Evolutionary conservation across 2,888 invertebrate genomes (phyloP).

Genomic region (Drosophila paramelanica): DNA sequence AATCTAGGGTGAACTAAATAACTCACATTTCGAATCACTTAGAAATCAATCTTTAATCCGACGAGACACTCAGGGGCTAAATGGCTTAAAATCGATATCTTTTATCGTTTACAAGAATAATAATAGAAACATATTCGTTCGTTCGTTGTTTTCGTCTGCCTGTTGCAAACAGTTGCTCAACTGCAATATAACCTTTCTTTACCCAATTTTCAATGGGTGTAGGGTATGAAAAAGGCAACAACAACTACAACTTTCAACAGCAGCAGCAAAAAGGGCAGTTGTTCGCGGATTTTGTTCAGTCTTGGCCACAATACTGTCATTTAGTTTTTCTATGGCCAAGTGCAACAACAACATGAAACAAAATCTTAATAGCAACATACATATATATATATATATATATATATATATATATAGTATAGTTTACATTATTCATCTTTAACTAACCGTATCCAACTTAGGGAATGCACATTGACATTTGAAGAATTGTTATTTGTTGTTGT

Average conservation of each 20-base stretch:
- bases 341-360: conserved; percentile 24
- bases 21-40: no score
- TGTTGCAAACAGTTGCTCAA: background rate
- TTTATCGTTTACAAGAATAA: background rate
- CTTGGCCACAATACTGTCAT: conserved; percentile 40
- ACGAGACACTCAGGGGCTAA: no score
- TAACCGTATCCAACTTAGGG: conserved; percentile 33
- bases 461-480: conserved; percentile 70
- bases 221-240: conserved; percentile 2
- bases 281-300: conserved; percentile 31
- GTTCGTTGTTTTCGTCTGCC: background rate
- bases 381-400: background rate
- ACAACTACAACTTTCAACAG: conserved; percentile 11
- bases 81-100: background rate
- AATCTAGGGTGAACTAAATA: no score
- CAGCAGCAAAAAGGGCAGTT: conserved; percentile 59
- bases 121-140: no score
- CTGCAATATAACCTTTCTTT: background rate
- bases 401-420: background rate
- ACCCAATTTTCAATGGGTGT: background rate
- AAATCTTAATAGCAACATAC: conserved; percentile 1
- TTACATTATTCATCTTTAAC: conserved; percentile 10
- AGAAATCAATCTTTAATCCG: no score
- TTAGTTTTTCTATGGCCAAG: conserved; percentile 49
- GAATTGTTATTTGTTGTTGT: conserved; percentile 36